Conservation (phyloP, 2,113 vertebrate species). For the Phrynosoma blainvillii region DNA sequence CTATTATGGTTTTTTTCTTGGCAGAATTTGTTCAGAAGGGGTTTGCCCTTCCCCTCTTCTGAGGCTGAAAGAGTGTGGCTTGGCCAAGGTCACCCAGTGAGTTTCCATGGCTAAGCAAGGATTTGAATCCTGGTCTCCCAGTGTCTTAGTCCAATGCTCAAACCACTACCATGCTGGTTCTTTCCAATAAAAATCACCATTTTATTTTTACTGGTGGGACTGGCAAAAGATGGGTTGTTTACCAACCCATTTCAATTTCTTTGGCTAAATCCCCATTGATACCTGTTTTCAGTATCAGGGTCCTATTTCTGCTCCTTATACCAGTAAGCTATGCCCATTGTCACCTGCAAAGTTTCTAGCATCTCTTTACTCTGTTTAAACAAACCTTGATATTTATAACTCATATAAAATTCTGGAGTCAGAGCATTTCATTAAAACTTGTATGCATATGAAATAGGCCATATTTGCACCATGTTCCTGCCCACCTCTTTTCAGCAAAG, state of each 20-base stretch:
- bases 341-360: background rate
- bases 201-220: background rate
- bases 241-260: too few relatives aligned
- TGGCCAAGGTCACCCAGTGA: too few relatives aligned
- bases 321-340: background rate
- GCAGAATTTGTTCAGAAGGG: too few relatives aligned
- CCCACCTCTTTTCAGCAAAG: slow-evolving; percentile 20
- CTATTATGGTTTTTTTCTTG: too few relatives aligned
- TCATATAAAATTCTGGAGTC: background rate
- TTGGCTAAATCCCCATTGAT: too few relatives aligned
- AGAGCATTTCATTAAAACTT: background rate
- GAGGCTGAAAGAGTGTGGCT: too few relatives aligned
- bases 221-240: background rate
- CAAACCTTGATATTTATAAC: background rate
- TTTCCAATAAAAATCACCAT: background rate
- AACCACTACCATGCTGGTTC: too few relatives aligned
- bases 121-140: too few relatives aligned
- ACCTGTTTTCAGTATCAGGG: background rate
- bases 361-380: background rate
- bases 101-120: too few relatives aligned
- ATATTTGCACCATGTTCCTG: slow-evolving; percentile 6
- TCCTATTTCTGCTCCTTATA: background rate
- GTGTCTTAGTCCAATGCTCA: too few relatives aligned
- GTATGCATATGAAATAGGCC: background rate
- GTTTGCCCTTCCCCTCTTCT: too few relatives aligned